Conservation (phyloP, 2,888 invertebrate species). For the Philereme transversata region DNA sequence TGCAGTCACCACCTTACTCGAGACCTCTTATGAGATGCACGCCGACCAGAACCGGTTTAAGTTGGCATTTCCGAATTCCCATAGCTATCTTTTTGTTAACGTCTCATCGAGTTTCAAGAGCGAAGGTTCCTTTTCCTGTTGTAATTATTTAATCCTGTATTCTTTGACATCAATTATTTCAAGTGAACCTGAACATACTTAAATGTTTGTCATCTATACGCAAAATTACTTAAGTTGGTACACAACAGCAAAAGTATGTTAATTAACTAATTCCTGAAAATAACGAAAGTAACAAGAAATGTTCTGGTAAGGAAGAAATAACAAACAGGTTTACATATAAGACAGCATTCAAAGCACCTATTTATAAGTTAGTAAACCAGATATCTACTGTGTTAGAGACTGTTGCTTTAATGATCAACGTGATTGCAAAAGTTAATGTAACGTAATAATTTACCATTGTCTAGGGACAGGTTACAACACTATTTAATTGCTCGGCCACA, state of each 20-base stretch:
- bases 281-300: too few relatives aligned
- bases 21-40: constrained; percentile 22
- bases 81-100: constrained; percentile 22
- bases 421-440: constrained; percentile 7
- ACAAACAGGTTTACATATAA: too few relatives aligned
- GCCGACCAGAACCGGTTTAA: constrained; percentile 21
- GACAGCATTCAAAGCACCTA: too few relatives aligned
- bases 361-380: too few relatives aligned
- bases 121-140: constrained; percentile 10
- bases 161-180: too few relatives aligned
- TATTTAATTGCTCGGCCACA: constrained; percentile 36
- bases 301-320: too few relatives aligned
- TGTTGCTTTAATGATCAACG: not conserved
- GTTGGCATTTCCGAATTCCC: constrained; percentile 34
- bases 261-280: too few relatives aligned
- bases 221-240: too few relatives aligned
- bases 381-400: not conserved
- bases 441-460: constrained; percentile 26
- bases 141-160: not conserved
- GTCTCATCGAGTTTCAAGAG: constrained; percentile 25
- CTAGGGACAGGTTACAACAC: constrained; percentile 28
- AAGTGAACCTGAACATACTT: too few relatives aligned
- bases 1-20: constrained; percentile 27
- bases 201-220: too few relatives aligned
- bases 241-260: too few relatives aligned